phyloP scores from a whole-genome alignment of 2,113 vertebrate genomes.

The Azemiops feae region DNA sequence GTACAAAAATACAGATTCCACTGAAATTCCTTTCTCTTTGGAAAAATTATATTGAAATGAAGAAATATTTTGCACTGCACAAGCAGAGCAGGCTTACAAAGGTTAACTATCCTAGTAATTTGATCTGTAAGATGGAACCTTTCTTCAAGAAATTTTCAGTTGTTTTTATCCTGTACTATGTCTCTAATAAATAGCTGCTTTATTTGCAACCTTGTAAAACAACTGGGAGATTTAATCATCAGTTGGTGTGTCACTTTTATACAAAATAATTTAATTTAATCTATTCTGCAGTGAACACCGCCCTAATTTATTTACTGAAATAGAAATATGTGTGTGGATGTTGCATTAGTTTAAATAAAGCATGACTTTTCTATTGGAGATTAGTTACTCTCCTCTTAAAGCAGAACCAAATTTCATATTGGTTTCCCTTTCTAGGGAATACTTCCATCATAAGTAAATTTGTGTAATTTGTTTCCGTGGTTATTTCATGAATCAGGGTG shows the following conservation, averaged over 20 bases:
- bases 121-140: background rate
- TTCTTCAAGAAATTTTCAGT: background rate
- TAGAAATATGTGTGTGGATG: background rate
- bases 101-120: background rate
- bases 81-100: background rate
- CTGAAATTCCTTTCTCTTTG: background rate
- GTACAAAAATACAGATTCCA: background rate
- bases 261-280: background rate
- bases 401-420: background rate
- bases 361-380: conserved; percentile 21
- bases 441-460: background rate
- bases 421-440: background rate
- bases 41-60: background rate
- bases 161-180: background rate
- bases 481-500: background rate
- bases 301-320: background rate
- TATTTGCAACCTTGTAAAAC: background rate
- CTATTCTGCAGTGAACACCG: background rate
- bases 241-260: background rate
- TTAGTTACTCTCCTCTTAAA: conserved; percentile 13
- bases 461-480: background rate
- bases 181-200: background rate
- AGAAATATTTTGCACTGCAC: background rate
- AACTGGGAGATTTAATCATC: background rate
- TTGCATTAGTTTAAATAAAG: background rate